These are phyloP conservation scores for Xenentodon cancila DNA, from an alignment of 2,797 vertebrate genomes.

Conservation along the genomic window DNA sequence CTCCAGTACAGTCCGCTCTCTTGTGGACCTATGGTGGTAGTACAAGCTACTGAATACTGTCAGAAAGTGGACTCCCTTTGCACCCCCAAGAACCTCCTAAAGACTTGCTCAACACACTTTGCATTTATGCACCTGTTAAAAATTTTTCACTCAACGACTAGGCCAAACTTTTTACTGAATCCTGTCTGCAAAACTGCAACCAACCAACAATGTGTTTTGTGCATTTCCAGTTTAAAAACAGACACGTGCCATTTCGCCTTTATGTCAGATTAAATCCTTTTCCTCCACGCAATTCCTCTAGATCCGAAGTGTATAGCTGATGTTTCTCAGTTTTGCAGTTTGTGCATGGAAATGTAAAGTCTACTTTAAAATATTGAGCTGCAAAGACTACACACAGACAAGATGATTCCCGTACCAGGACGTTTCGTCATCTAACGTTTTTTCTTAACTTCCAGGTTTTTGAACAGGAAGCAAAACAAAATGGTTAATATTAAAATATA, in stretches of 20 bases:
- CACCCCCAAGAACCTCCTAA: too few species aligned
- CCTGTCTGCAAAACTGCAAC: slow-evolving; percentile 89
- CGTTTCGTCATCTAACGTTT: neutral
- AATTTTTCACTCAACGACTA: too few species aligned
- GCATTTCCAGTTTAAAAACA: too few species aligned
- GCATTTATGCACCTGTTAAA: too few species aligned
- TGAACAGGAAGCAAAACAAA: neutral
- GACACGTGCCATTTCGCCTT: neutral
- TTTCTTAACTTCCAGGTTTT: too few species aligned
- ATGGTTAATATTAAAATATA: neutral
- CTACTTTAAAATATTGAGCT: neutral
- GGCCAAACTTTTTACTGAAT: slow-evolving; percentile 48
- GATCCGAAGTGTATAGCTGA: slow-evolving; percentile 84
- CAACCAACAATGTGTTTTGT: slow-evolving; percentile 7
- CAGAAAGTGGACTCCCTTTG: too few species aligned
- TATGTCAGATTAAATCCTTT: slow-evolving; percentile 10
- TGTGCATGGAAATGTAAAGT: slow-evolving; percentile 8
- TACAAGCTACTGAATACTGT: too few species aligned
- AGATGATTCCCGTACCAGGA: neutral
- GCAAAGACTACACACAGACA: slow-evolving; percentile 43
- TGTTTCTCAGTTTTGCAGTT: slow-evolving; percentile 83
- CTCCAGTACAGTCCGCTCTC: too few species aligned
- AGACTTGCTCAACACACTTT: too few species aligned
- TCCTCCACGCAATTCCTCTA: slow-evolving; percentile 90
- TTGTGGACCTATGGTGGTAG: too few species aligned